Evolutionary conservation across 1,140 invertebrate species (phyloP).

Genomic region (Teleogryllus occipitalis): DNA sequence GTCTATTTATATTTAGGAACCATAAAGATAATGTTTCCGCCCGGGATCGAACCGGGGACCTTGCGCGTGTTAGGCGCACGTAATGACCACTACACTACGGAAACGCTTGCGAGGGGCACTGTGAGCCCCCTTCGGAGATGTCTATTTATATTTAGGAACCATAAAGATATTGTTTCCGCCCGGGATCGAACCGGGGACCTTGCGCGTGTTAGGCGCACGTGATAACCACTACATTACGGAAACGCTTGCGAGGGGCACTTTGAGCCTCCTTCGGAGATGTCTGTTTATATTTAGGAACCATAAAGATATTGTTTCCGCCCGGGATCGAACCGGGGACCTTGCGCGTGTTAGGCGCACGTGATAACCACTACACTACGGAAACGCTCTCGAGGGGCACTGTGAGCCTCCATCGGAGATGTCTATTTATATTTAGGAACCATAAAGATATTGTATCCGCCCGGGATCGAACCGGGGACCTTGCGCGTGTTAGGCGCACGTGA

Average conservation of each 20-base stretch:
- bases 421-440: no score
- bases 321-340: conserved; percentile 53
- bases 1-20: no score
- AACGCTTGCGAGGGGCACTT: no score
- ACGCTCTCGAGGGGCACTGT: no score
- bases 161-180: conserved; percentile 52
- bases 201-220: conserved; percentile 52
- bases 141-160: no score
- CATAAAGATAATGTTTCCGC: conserved; percentile 50
- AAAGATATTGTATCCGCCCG: no score
- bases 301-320: conserved; percentile 52
- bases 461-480: conserved; percentile 53
- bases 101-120: no score
- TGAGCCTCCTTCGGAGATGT: no score
- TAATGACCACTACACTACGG: conserved; percentile 52
- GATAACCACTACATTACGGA: conserved; percentile 48
- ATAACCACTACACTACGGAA: conserved; percentile 53
- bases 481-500: conserved; percentile 53
- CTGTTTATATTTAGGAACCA: no score
- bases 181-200: conserved; percentile 53
- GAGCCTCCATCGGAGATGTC: no score
- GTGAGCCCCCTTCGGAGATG: no score
- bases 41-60: conserved; percentile 53
- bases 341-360: conserved; percentile 52
- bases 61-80: conserved; percentile 52